Conservation (phyloP, 1,140 invertebrate species). For the Ceratina calcarata region DNA sequence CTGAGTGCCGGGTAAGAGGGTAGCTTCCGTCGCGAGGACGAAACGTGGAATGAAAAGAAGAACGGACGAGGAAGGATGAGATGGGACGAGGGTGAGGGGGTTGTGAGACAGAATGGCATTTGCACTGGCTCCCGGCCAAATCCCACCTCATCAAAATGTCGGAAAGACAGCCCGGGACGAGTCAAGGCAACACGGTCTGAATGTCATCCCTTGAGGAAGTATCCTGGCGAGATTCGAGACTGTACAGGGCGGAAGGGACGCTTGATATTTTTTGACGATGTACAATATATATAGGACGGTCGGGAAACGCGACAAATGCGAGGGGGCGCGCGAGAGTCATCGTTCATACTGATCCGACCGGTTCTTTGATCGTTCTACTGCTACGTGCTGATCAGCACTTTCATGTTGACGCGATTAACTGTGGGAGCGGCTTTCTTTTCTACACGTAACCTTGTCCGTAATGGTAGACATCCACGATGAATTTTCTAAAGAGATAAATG, state of each 20-base stretch:
- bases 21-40: slow-evolving; percentile 7
- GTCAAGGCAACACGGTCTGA: slow-evolving; percentile 64
- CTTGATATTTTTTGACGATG: slow-evolving; percentile 58
- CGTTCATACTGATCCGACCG: slow-evolving; percentile 41
- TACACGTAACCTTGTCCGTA: background rate
- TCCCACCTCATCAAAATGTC: slow-evolving; percentile 73
- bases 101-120: slow-evolving; percentile 64
- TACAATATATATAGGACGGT: slow-evolving; percentile 2
- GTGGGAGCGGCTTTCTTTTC: background rate
- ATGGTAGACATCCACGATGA: too few species aligned
- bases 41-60: slow-evolving; percentile 11
- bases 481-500: too few species aligned
- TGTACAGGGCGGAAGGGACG: background rate
- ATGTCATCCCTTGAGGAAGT: slow-evolving; percentile 65
- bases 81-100: background rate
- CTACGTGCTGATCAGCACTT: slow-evolving; percentile 53
- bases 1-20: slow-evolving; percentile 22
- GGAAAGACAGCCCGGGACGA: slow-evolving; percentile 65
- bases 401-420: slow-evolving; percentile 47
- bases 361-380: slow-evolving; percentile 16
- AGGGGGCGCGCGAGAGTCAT: slow-evolving; percentile 53
- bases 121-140: slow-evolving; percentile 70
- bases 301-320: slow-evolving; percentile 42
- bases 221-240: slow-evolving; percentile 39
- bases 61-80: background rate